These are phyloP conservation scores for Nematopogon swammerdamellus DNA, from an alignment of 2,888 invertebrate genomes.

Conservation along the genomic window DNA sequence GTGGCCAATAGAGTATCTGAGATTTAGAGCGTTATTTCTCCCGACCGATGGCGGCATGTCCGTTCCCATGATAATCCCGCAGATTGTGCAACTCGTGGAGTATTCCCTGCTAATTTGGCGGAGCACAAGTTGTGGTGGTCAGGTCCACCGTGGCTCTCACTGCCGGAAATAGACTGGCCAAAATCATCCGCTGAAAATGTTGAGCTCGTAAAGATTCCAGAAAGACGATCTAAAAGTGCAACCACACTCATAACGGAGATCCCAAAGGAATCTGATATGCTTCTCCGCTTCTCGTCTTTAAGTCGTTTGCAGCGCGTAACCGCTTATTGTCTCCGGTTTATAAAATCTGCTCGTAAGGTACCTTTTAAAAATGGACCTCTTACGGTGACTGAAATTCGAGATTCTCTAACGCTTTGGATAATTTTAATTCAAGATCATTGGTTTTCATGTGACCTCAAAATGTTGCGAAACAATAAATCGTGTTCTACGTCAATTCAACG, in stretches of 20 bases:
- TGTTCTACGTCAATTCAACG: not conserved
- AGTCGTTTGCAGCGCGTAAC: not conserved
- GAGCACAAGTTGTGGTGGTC: not conserved
- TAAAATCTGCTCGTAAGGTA: not conserved
- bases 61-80: not conserved
- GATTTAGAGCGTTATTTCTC: not conserved
- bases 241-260: not conserved
- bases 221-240: not conserved
- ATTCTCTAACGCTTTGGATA: not conserved
- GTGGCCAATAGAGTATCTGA: conserved; percentile 6
- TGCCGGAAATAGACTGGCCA: not conserved
- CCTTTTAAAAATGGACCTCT: not conserved
- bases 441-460: not conserved
- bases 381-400: not conserved
- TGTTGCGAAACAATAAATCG: not conserved
- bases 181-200: not conserved
- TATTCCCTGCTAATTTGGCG: not conserved
- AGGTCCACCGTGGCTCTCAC: not conserved
- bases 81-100: not conserved
- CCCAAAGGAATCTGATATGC: not conserved
- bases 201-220: not conserved
- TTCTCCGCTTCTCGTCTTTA: not conserved
- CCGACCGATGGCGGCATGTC: not conserved
- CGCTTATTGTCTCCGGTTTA: not conserved
- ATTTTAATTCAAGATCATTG: not conserved